Conservation (phyloP, 2,797 vertebrate genomes). For the Silurus lanzhouensis region DNA sequence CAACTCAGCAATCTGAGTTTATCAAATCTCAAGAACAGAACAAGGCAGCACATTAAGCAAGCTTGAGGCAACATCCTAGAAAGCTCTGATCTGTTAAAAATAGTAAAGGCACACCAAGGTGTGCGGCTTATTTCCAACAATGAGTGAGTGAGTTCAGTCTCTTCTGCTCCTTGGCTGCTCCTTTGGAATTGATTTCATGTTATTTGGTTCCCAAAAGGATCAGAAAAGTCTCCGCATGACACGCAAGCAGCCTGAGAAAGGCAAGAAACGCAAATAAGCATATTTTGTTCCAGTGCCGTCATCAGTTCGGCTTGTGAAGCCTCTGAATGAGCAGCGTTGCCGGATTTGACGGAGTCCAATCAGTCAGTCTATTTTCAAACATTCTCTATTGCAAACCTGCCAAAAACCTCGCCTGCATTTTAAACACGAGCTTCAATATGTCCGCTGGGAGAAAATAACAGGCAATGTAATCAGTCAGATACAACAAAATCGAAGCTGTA, state of each 20-base stretch:
- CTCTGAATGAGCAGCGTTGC: slow-evolving; percentile 60
- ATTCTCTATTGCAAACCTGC: slow-evolving; percentile 53
- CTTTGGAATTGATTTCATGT: slow-evolving; percentile 26
- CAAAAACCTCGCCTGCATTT: slow-evolving; percentile 25
- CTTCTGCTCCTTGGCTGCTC: not conserved
- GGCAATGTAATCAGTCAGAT: slow-evolving; percentile 22
- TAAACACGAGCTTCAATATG: slow-evolving; percentile 21
- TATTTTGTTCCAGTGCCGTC: slow-evolving; percentile 61
- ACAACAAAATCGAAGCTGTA: not conserved
- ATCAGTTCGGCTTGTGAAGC: slow-evolving; percentile 71
- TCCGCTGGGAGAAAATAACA: slow-evolving; percentile 10
- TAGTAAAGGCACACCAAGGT: slow-evolving; percentile 1
- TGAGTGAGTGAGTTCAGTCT: not conserved
- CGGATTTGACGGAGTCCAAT: slow-evolving; percentile 67
- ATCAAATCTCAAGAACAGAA: slow-evolving; percentile 13
- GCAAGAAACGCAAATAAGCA: slow-evolving; percentile 71
- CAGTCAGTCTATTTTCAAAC: slow-evolving; percentile 40
- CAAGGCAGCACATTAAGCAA: slow-evolving; percentile 6
- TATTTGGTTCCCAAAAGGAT: slow-evolving; percentile 24
- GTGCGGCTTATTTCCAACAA: slow-evolving; percentile 1
- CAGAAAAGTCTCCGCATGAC: slow-evolving; percentile 18
- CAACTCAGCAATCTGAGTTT: not conserved
- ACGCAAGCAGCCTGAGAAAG: slow-evolving; percentile 13
- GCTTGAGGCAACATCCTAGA: slow-evolving; percentile 23
- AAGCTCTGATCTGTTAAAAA: slow-evolving; percentile 12